phyloP scores from a whole-genome alignment of 2,888 invertebrate genomes.

The Caenorhabditis virilis region DNA sequence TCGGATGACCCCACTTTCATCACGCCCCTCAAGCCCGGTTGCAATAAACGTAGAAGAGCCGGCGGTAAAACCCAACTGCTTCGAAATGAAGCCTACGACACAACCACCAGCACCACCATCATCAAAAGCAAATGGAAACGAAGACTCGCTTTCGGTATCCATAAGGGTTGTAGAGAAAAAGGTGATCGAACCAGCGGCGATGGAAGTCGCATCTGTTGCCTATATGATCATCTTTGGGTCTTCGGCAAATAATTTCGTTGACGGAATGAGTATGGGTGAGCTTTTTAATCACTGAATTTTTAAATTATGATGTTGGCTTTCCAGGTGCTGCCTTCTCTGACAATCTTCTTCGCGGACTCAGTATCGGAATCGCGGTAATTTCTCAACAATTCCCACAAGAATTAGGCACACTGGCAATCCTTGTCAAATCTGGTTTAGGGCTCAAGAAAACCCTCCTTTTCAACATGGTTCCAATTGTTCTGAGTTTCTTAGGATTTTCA shows the following conservation, averaged over 20 bases:
- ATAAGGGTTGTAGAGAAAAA: slow-evolving; percentile 59
- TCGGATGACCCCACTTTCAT: slow-evolving; percentile 31
- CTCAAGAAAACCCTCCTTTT: slow-evolving; percentile 56
- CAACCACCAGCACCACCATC: slow-evolving; percentile 1
- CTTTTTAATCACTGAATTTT: too few relatives aligned
- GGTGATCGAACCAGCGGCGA: slow-evolving; percentile 53
- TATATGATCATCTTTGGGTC: slow-evolving; percentile 67
- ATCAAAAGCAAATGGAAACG: too few relatives aligned
- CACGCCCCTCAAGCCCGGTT: slow-evolving; percentile 24
- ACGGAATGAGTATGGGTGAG: slow-evolving; percentile 67
- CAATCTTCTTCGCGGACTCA: slow-evolving; percentile 57
- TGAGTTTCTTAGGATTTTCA: slow-evolving; percentile 59
- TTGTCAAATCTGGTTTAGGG: slow-evolving; percentile 63
- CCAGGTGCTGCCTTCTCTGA: slow-evolving; percentile 66
- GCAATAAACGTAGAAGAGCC: slow-evolving; percentile 15
- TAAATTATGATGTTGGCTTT: too few relatives aligned
- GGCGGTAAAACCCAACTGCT: not conserved
- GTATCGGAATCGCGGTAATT: slow-evolving; percentile 64
- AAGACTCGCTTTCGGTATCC: slow-evolving; percentile 44
- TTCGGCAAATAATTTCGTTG: slow-evolving; percentile 65
- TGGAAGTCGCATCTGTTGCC: slow-evolving; percentile 63
- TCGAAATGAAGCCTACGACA: slow-evolving; percentile 22
- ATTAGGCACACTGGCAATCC: slow-evolving; percentile 60
- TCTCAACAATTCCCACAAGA: slow-evolving; percentile 67
- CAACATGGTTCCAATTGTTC: slow-evolving; percentile 60